Percentiles rank a stretch among this genome's conserved stretches.
Conservation (phyloP, 1,140 invertebrate species). For the Phthorimaea operculella region DNA sequence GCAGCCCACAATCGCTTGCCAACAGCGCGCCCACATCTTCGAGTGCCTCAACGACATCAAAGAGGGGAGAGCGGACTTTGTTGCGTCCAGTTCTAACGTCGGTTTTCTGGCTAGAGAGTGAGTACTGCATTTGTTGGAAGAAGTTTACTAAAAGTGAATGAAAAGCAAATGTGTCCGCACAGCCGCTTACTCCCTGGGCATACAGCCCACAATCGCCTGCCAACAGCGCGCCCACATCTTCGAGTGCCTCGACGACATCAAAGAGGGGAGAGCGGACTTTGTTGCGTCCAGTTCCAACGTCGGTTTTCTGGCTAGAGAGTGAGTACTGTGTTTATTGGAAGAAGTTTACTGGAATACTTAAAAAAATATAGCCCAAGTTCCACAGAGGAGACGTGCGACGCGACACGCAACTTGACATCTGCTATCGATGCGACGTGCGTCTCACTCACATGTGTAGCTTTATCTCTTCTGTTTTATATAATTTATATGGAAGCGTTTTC, state of each 20-base stretch:
- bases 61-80: conserved; percentile 72
- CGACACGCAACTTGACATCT: too few relatives aligned
- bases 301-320: conserved; percentile 77
- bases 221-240: conserved; percentile 49
- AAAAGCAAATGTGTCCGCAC: too few relatives aligned
- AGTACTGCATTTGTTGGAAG: conserved; percentile 40
- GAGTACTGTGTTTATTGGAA: conserved; percentile 45
- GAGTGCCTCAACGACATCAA: conserved; percentile 73
- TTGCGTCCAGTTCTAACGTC: conserved; percentile 75
- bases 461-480: too few relatives aligned
- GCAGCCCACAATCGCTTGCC: conserved; percentile 69
- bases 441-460: too few relatives aligned
- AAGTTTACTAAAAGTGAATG: too few relatives aligned
- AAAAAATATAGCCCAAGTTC: too few relatives aligned
- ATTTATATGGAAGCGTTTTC: too few relatives aligned
- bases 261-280: conserved; percentile 72
- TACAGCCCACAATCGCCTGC: conserved; percentile 71
- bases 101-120: conserved; percentile 77
- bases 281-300: conserved; percentile 76
- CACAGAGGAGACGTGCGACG: too few relatives aligned
- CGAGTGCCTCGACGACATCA: conserved; percentile 73
- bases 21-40: conserved; percentile 47
- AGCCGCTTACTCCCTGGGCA: conserved; percentile 67
- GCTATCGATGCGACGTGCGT: too few relatives aligned
- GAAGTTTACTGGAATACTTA: too few relatives aligned